Evolutionary conservation across 2,797 vertebrate genomes (phyloP).

Genomic region (Podarcis lilfordi): DNA sequence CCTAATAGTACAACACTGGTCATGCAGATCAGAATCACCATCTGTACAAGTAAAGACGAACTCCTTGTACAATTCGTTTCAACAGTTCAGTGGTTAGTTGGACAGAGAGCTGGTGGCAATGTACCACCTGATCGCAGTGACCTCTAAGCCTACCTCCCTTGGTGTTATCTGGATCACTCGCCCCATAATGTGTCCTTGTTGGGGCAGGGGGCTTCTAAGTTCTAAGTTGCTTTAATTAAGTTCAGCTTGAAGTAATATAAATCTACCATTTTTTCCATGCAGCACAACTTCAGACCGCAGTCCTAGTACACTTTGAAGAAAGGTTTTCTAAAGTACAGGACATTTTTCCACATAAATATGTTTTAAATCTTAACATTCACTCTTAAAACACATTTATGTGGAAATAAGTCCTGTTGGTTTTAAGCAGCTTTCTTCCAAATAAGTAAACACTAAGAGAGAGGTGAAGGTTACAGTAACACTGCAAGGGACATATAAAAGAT

Average conservation of each 20-base stretch:
- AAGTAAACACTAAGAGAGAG: slow-evolving; percentile 7
- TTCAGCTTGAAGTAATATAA: background rate
- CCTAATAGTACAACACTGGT: background rate
- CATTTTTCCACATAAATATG: background rate
- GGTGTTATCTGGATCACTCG: no score
- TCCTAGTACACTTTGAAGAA: background rate
- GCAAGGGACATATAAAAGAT: background rate
- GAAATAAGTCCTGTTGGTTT: background rate
- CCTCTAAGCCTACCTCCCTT: no score
- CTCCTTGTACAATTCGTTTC: background rate
- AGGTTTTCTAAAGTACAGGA: background rate
- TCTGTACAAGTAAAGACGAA: background rate
- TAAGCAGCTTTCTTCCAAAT: slow-evolving; percentile 17
- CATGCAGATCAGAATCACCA: background rate
- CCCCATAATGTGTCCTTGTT: no score
- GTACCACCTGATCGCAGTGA: no score
- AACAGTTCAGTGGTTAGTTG: background rate
- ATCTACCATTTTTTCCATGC: background rate
- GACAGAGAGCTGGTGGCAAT: no score
- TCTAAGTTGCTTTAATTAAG: no score
- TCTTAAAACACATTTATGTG: slow-evolving; percentile 2
- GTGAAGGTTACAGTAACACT: slow-evolving; percentile 17
- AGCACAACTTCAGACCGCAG: background rate
- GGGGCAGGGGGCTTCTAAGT: no score
- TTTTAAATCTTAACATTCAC: background rate